A percentile compares a stretch with the other conserved stretches of the same genome.
Conservation (phyloP, 2,113 vertebrate species). For the Muscicapa adusta region DNA sequence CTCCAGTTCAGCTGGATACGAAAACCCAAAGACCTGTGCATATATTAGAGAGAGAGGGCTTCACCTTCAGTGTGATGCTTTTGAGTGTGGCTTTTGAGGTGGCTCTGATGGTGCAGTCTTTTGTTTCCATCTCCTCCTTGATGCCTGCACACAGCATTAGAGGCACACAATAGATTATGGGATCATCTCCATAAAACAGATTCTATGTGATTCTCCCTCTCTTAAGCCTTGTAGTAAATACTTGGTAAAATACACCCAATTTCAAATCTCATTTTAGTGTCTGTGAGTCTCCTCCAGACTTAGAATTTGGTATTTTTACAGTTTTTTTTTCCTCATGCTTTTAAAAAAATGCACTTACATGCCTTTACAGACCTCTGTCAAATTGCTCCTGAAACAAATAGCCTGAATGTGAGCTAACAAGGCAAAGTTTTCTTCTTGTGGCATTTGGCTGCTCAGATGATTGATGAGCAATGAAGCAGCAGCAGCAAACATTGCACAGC, state of each 20-base stretch:
- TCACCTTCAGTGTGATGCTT: neutral
- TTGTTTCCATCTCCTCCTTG: neutral
- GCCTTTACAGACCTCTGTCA: neutral
- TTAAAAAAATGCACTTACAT: neutral
- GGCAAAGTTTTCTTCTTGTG: neutral
- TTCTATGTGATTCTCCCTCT: neutral
- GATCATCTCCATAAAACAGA: neutral
- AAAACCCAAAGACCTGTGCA: neutral
- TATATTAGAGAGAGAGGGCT: rapidly evolving
- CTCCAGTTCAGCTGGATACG: neutral
- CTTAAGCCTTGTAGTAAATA: neutral
- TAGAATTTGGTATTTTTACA: neutral
- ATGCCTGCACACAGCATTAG: neutral
- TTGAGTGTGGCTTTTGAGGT: neutral
- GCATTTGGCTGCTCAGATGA: neutral
- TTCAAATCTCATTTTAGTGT: neutral
- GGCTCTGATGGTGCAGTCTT: neutral
- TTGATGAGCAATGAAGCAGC: neutral
- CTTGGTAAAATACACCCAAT: neutral
- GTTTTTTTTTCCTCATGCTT: neutral
- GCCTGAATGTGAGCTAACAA: neutral
- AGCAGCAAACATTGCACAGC: neutral
- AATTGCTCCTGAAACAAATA: neutral
- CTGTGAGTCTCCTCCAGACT: neutral
- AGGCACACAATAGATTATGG: neutral